These are phyloP conservation scores for Drosophila ustulata DNA, from an alignment of 2,888 invertebrate species.

Conservation along the genomic window DNA sequence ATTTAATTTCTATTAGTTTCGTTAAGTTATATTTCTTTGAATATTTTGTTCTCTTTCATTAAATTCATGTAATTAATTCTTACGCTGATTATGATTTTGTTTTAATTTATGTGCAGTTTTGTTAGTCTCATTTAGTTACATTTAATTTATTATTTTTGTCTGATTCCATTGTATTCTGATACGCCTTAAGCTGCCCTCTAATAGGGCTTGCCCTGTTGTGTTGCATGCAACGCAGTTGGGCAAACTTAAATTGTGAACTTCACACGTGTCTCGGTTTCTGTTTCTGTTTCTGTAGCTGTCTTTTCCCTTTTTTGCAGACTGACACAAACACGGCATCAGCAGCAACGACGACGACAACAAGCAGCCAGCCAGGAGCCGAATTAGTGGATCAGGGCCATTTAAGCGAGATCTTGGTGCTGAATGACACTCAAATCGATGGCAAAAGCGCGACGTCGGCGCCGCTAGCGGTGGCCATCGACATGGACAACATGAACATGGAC, in stretches of 20 bases:
- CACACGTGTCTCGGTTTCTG: slow-evolving; percentile 63
- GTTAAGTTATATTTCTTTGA: not conserved
- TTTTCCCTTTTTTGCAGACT: slow-evolving; percentile 47
- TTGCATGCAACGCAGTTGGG: not conserved
- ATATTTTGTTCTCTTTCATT: not conserved
- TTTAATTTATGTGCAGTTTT: too few relatives aligned
- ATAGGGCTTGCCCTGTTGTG: slow-evolving; percentile 4
- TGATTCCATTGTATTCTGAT: not conserved
- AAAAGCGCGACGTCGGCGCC: slow-evolving; percentile 54
- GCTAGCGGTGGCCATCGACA: slow-evolving; percentile 61
- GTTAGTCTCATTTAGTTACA: too few relatives aligned
- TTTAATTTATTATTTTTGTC: too few relatives aligned
- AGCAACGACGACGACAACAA: slow-evolving; percentile 33
- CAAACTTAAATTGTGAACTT: slow-evolving; percentile 44
- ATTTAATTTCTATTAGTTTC: not conserved
- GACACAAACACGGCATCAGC: slow-evolving; percentile 65
- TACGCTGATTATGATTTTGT: too few relatives aligned
- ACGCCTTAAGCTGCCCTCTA: not conserved
- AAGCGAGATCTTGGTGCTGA: slow-evolving; percentile 79
- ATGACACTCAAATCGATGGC: slow-evolving; percentile 80
- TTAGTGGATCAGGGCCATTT: slow-evolving; percentile 70
- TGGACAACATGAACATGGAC: slow-evolving; percentile 61
- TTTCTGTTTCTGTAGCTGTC: slow-evolving; percentile 46
- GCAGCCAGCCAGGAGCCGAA: slow-evolving; percentile 57
- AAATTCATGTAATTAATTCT: too few relatives aligned